Evolutionary conservation across 2,888 invertebrate genomes (phyloP).

Genomic region (Drosophila testacea): DNA sequence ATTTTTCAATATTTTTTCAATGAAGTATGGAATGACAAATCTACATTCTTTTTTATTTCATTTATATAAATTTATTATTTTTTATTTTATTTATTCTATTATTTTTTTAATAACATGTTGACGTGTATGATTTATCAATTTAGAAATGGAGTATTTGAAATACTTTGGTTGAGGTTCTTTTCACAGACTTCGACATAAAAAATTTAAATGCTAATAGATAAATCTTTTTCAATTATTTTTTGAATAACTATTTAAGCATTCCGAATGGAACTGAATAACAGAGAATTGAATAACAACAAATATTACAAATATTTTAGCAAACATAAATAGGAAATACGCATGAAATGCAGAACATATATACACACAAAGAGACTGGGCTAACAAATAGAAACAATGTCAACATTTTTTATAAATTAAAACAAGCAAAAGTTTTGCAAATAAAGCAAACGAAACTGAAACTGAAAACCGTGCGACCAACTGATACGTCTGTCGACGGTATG

Average conservation of each 20-base stretch:
- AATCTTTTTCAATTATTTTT: conserved; percentile 43
- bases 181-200: conserved; percentile 10
- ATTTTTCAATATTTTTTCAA: not conserved
- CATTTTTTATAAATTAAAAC: conserved; percentile 41
- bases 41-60: too few species aligned
- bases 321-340: conserved; percentile 35
- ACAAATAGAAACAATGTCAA: conserved; percentile 43
- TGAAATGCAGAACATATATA: conserved; percentile 14
- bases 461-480: conserved; percentile 44
- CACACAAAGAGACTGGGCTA: not conserved
- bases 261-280: conserved; percentile 2
- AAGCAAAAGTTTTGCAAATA: conserved; percentile 43
- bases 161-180: not conserved
- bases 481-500: conserved; percentile 12
- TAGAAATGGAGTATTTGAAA: not conserved
- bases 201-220: conserved; percentile 33
- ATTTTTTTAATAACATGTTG: not conserved
- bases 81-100: too few species aligned
- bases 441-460: conserved; percentile 21
- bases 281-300: conserved; percentile 21
- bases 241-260: conserved; percentile 17
- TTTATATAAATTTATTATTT: too few species aligned
- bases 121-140: not conserved
- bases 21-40: not conserved
- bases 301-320: conserved; percentile 34